Evolutionary conservation across 2,888 invertebrate genomes (phyloP), one percentile per base, ranked within the genome.

Genomic region (Heliconius ismenius): DNA sequence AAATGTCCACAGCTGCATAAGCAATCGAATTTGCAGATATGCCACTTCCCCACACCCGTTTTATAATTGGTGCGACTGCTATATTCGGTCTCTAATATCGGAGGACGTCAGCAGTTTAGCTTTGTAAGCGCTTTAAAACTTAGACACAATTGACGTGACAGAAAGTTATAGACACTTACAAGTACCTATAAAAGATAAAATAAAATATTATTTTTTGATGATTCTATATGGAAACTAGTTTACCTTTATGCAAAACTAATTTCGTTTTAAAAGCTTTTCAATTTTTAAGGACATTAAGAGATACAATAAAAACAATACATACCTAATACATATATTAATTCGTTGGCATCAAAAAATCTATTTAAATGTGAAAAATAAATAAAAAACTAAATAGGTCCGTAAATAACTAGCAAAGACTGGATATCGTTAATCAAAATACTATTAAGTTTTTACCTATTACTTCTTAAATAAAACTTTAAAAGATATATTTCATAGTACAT

Each of bases 11-110:
- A 39, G 21, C 32, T 26, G 36, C 58, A 13, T 21, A 39, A 26
- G 60, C 28, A 26, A 73, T 60, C 10, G 36, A 62, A 60, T 60
- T 60, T 60, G 58, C 10, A 39, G 72, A 73, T 62, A 39, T 62
- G 39, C 11, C 39, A 36, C 21, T 60, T 73, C 36, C 62, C 28
- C 26, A 73, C 73, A 62, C 39, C 39, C 21, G n/a, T 26, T 63
- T 73, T 63, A 73, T 73, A 73, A 73, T 73, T 63, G 39, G 73
- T 62, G 18, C 39, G 28, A 73, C 43, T 73, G 67, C 39, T 43
- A 26, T 67, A 24, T 67, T 39, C 62, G 36, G 36, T 39, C 73
- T 73, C 39, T 62, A 39, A 62, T 73, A 36, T 58, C 4, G 49
- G 54, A 18, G 49, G 32, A 70, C 70, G n/a, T 32, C n/a, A 54